Evolutionary conservation across 1,140 invertebrate genomes (phyloP), one percentile per base, ranked within the genome.

Genomic region (Neodiprion fabricii): DNA sequence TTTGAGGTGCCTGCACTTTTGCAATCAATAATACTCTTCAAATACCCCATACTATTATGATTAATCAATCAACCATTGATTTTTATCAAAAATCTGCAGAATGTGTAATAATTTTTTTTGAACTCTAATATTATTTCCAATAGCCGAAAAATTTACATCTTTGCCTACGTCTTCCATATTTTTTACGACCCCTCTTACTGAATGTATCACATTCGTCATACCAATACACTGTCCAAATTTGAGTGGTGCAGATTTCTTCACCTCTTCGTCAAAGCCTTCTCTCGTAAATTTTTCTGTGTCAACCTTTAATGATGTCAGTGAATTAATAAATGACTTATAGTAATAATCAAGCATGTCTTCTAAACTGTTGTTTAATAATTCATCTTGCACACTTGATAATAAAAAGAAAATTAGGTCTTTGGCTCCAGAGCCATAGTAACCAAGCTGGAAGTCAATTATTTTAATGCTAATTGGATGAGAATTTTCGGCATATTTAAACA

Each of bases 371-470:
- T 91, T 89, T n/a, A 91, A 79, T 2, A 91, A 79, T 0, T 86
- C 79, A 17, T 86, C 88, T 10, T 85, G 85, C 2, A 90, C 86
- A 68, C 92, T 92, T 0, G 91, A 92, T 66, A 92, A 86, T 0
- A 93, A 78, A 74, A 93, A 90, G 74, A 92, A 93, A 1, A 92
- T 86, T 0, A 93, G 77, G 82, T 93, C 92, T 12, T 90, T 86
- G 0, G 88, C 81, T 14, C 90, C 85, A 1, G 91, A 91, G 53
- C 88, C 88, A 69, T 90, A 90, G 9, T 87, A 74, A 14, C 85
- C 84, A 7, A 92, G 82, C 83, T 93, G 92, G 66, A 93, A 91
- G 78, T 93, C 92, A 0, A 93, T 88, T 12, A 93, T 91, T 82
- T 92, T 92, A 77, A 92, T 85, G 47, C 88, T 85, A 0, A 83